Evolutionary conservation across 35 echinoderm and acorn worm genomes (phyloP).

Genomic region (Nesometra sesokonis): DNA sequence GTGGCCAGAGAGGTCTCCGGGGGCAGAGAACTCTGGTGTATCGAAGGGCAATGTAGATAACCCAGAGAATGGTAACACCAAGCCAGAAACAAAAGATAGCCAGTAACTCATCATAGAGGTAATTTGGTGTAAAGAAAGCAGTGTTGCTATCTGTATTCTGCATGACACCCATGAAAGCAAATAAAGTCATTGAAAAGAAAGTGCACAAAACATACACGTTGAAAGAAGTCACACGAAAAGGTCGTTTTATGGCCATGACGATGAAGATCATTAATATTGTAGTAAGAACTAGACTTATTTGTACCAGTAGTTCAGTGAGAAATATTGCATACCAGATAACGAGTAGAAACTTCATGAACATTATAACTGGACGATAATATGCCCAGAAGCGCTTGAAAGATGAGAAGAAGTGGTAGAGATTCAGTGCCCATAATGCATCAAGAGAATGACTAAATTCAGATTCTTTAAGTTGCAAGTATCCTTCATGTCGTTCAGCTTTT

Average conservation of each 20-base stretch:
- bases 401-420: constrained; percentile 83
- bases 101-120: constrained; percentile 57
- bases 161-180: constrained; percentile 63
- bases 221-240: constrained; percentile 75
- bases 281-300: constrained; percentile 42
- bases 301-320: constrained; percentile 54
- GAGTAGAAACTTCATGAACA: constrained; percentile 66
- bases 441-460: constrained; percentile 74
- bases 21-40: constrained; percentile 57
- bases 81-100: constrained; percentile 55
- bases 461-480: constrained; percentile 89
- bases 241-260: constrained; percentile 57
- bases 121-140: constrained; percentile 67
- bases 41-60: constrained; percentile 55
- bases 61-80: constrained; percentile 58
- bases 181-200: constrained; percentile 46
- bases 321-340: constrained; percentile 56
- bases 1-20: constrained; percentile 65
- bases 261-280: constrained; percentile 55
- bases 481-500: constrained; percentile 75
- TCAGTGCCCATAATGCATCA: constrained; percentile 74
- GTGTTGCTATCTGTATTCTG: constrained; percentile 57
- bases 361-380: constrained; percentile 79
- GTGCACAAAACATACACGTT: constrained; percentile 67
- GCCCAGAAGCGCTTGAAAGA: constrained; percentile 90